Evolutionary conservation across 2,888 invertebrate genomes (phyloP), one percentile per base, ranked within the genome.

Genomic region (Phytoseiulus persimilis): DNA sequence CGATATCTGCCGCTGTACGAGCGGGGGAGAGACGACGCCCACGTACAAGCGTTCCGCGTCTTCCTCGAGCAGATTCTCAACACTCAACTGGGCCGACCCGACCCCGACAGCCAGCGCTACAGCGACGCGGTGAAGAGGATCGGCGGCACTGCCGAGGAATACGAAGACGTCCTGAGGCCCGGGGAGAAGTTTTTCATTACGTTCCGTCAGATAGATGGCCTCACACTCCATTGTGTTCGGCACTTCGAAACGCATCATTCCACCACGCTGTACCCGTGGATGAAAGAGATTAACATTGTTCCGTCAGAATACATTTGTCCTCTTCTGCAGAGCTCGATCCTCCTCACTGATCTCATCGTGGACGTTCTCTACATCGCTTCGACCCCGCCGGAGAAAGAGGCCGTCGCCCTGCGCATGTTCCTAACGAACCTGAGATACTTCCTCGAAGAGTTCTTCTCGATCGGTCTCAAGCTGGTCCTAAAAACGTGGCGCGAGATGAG

Each of bases 201-300:
- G 23, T 33, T 87, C 14, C 87, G 87, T 28, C 39, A 87, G 11
- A 87, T 87, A 39, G 87, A 87, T 33, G 87, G 87, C 33, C 87
- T 87, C 33, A 87, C 87, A 6, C 45, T 87, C n/a, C 87, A 87
- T 32, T 87, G 87, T 45, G 39, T 87, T 45, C 28, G 31, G 3
- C 45, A 87, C 87, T 87, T 87, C 33, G 87, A 87, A 31, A 31
- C 32, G 31, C 32, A 87, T 9, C 33, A 87, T 32, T 87, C 87
- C 32, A 32, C 33, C 5, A 39, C 33, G 0, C 32, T 87, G 0
- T 87, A 32, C 33, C 87, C 32, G 6, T 87, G 87, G 87, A 87
- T 87, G 87, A 87, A 87, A 45, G 87, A 87, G 87, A 87, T 87
- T 45, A 87, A 33, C 87, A 87, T 87, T 33, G 87, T 87, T 45